Evolutionary conservation across 2,113 vertebrate species (phyloP).

Genomic region (Sylvilagus bachmani): DNA sequence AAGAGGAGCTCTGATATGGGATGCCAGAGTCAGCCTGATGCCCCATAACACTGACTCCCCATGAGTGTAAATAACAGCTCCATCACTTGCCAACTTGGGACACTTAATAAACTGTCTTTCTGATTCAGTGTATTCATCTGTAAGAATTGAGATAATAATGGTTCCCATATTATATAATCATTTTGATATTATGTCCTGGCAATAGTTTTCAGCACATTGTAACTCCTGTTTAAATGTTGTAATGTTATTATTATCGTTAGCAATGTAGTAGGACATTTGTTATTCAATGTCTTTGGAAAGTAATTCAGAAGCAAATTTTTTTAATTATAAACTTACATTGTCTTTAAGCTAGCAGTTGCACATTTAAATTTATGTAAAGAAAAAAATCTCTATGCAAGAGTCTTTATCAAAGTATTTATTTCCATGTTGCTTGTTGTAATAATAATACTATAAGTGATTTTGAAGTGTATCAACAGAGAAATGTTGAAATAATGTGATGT

Average conservation of each 20-base stretch:
- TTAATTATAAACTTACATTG: background rate
- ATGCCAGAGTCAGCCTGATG: too few species aligned
- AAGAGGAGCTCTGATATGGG: too few species aligned
- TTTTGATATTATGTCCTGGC: background rate
- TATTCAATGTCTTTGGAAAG: background rate
- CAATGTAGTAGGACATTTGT: background rate
- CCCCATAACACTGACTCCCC: too few species aligned
- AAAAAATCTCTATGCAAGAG: background rate
- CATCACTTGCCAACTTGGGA: background rate
- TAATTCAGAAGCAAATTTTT: background rate
- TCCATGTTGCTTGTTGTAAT: background rate
- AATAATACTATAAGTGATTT: background rate
- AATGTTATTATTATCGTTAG: background rate
- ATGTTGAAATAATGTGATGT: background rate
- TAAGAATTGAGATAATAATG: background rate
- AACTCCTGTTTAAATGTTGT: background rate
- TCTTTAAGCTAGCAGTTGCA: background rate
- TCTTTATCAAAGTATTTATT: background rate
- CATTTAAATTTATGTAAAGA: background rate
- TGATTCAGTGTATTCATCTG: background rate
- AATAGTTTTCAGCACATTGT: background rate
- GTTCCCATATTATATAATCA: background rate
- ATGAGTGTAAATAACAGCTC: background rate
- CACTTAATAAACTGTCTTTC: background rate
- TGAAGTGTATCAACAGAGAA: background rate